Evolutionary conservation across 2,113 vertebrate species (phyloP), one percentile per base, ranked within the genome.

Genomic region (Alexandromys fortis): DNA sequence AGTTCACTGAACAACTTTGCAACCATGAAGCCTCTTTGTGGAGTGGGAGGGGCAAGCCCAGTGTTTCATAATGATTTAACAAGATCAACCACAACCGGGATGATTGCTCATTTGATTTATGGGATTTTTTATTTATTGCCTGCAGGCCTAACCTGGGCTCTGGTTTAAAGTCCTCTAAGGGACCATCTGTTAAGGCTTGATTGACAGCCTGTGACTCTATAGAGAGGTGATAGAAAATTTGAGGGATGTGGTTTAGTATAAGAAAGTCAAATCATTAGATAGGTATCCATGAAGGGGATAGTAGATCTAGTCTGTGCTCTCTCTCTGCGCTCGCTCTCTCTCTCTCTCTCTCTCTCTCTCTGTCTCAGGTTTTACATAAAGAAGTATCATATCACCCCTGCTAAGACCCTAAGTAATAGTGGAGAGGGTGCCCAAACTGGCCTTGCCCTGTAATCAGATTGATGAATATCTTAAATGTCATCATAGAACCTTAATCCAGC

Each of bases 31-130:
- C 73, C 11, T 92, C 85, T 82, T 82, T 58, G 49, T 61, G 9
- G 68, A 17, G 47, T 86, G 65, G 16, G 73, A 55, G 3, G 26
- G 35, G 35, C 14, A 89, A 86, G 68, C 72, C 86, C 77, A 42
- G 91, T 73, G 86, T 45, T 55, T 90, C 81, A 58, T 82, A 86
- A 24, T 28, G 3, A 78, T 90, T 88, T 85, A 68, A 55, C 45
- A 90, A 93, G n/a, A 93, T 30, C 86, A 93, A 75, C 47, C 8
- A 93, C 49, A 90, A 24, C 49, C 76, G 70, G 76, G 22, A 70
- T 7, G 35, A 47, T 13, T 0, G 21, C 9, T 45, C 28, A 82
- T 81, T 58, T 58, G 49, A 52, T 81, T 79, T 79, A 79, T 79
- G 58, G n/a, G 52, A 61, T 73, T 81, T 52, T 0, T 68, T 35